Conservation (phyloP, 2,888 invertebrate genomes). For the Archips crataeganus region DNA sequence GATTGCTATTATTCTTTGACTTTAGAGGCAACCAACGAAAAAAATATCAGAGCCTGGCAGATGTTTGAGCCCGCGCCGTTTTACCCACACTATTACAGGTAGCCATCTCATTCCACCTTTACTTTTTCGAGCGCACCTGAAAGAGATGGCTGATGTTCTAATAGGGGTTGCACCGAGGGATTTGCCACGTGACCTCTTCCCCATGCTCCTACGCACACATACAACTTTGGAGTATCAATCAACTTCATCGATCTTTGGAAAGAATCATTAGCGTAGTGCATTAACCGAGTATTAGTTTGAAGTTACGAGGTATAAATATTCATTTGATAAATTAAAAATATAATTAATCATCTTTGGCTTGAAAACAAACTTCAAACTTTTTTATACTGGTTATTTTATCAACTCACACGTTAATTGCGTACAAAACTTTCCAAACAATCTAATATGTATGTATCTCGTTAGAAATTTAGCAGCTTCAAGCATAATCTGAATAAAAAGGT, state of each 20-base stretch:
- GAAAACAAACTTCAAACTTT: background rate
- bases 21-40: conserved; percentile 67
- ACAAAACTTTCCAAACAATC: background rate
- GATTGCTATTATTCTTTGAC: conserved; percentile 66
- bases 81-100: conserved; percentile 56
- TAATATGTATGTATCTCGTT: background rate
- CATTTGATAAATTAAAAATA: background rate
- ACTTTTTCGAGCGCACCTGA: conserved; percentile 45
- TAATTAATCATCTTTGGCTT: background rate
- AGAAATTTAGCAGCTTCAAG: background rate
- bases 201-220: conserved; percentile 64
- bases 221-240: conserved; percentile 59
- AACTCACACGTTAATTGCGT: background rate
- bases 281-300: conserved; percentile 13
- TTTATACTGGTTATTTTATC: background rate
- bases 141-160: conserved; percentile 55
- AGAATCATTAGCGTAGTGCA: conserved; percentile 57
- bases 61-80: conserved; percentile 76
- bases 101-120: conserved; percentile 51
- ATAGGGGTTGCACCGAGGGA: conserved; percentile 78
- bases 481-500: background rate
- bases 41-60: conserved; percentile 76
- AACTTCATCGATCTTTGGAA: conserved; percentile 74
- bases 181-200: conserved; percentile 74
- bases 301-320: conserved; percentile 10